Evolutionary conservation across 1,140 invertebrate species (phyloP).

Genomic region (Olivierus martensii): DNA sequence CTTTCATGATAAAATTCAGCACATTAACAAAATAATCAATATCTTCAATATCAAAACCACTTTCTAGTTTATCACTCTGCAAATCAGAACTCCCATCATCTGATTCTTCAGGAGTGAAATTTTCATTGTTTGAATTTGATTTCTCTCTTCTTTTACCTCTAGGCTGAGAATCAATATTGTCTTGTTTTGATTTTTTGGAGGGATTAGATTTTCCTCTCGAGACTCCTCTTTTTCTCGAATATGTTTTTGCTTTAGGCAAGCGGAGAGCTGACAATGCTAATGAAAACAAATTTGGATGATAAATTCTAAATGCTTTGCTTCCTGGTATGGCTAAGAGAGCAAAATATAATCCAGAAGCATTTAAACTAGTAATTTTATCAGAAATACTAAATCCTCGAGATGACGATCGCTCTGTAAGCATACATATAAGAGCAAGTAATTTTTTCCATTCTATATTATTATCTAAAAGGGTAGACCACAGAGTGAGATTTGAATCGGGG

Average conservation of each 20-base stretch:
- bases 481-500: too few relatives aligned
- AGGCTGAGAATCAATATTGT: slow-evolving; percentile 15
- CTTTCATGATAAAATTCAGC: slow-evolving; percentile 32
- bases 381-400: too few relatives aligned
- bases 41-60: slow-evolving; percentile 14
- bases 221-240: slow-evolving; percentile 8
- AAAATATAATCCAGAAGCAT: slow-evolving; percentile 29
- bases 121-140: slow-evolving; percentile 10
- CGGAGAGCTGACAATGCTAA: slow-evolving; percentile 29
- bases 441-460: too few relatives aligned
- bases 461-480: too few relatives aligned
- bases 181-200: slow-evolving; percentile 4
- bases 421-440: too few relatives aligned
- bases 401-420: too few relatives aligned
- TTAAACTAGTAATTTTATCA: too few relatives aligned
- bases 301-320: slow-evolving; percentile 41
- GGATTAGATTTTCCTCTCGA: slow-evolving; percentile 20
- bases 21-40: slow-evolving; percentile 16
- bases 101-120: background rate
- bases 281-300: slow-evolving; percentile 40
- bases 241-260: slow-evolving; percentile 30
- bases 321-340: slow-evolving; percentile 37
- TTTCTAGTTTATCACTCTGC: background rate
- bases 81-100: background rate
- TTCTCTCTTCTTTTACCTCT: slow-evolving; percentile 26